These are phyloP conservation scores for Xiphophorus couchianus DNA, from an alignment of 2,113 vertebrate genomes.

Conservation along the genomic window DNA sequence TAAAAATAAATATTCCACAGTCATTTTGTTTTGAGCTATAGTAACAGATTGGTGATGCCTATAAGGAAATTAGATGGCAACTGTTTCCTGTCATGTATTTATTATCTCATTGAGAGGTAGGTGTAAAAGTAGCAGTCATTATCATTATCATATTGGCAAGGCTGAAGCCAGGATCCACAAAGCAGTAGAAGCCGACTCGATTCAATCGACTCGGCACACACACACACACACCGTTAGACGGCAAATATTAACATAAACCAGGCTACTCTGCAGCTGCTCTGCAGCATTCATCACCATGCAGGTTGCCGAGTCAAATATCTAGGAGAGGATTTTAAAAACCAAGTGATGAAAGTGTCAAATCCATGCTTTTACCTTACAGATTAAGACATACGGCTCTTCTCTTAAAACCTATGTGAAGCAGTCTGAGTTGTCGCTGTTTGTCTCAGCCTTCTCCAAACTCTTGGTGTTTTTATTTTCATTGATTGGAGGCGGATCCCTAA, in stretches of 20 bases:
- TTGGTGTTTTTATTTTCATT: neutral
- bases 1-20: neutral
- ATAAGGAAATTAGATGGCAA: neutral
- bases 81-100: neutral
- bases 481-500: neutral
- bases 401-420: neutral
- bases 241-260: neutral
- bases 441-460: neutral
- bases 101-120: neutral
- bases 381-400: neutral
- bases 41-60: neutral
- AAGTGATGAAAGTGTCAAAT: neutral
- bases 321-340: neutral
- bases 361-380: neutral
- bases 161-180: neutral
- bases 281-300: neutral
- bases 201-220: neutral
- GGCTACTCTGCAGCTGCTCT: neutral
- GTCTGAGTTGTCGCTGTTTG: neutral
- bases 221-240: neutral
- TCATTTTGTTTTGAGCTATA: neutral
- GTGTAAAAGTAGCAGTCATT: neutral
- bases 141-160: neutral
- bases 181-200: neutral
- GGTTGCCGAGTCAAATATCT: neutral